Conservation (phyloP, 2,888 invertebrate species). For the Drosophila infuscata region DNA sequence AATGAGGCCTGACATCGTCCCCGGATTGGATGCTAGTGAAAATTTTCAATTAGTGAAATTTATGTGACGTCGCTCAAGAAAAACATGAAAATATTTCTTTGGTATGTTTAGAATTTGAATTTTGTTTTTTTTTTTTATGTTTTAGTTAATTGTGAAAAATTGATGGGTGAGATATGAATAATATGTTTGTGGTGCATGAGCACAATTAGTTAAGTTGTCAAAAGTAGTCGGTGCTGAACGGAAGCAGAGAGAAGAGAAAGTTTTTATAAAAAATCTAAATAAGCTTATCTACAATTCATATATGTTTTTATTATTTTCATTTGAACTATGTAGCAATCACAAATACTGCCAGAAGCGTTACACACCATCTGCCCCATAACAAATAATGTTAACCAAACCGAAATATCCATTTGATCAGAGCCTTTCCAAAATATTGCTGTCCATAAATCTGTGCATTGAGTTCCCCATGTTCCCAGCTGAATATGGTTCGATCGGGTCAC, state of each 20-base stretch:
- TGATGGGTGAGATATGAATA: slow-evolving; percentile 22
- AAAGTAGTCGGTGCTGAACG: slow-evolving; percentile 9
- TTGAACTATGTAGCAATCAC: not conserved
- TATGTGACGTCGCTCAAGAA: slow-evolving; percentile 50
- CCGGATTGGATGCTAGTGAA: slow-evolving; percentile 48
- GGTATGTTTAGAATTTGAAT: slow-evolving; percentile 14
- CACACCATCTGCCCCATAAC: not conserved
- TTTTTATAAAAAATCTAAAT: not conserved
- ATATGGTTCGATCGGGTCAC: slow-evolving; percentile 49
- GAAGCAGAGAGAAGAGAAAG: not conserved
- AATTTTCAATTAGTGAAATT: slow-evolving; percentile 75
- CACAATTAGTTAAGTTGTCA: slow-evolving; percentile 43
- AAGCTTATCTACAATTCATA: no score
- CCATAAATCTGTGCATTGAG: slow-evolving; percentile 44
- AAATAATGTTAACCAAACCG: not conserved
- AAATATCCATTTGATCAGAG: slow-evolving; percentile 21
- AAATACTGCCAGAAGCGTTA: not conserved
- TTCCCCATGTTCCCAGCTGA: slow-evolving; percentile 20
- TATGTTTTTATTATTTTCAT: no score
- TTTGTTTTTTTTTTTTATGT: slow-evolving; percentile 17
- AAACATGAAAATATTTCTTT: slow-evolving; percentile 28
- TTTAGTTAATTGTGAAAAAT: slow-evolving; percentile 66
- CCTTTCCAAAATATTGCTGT: slow-evolving; percentile 20
- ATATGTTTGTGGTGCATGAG: slow-evolving; percentile 2
- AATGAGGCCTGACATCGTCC: slow-evolving; percentile 60